Percentiles rank a stretch among this genome's conserved stretches.
Evolutionary conservation across 2,888 invertebrate species (phyloP).

Genomic region (Synergus itoensis): DNA sequence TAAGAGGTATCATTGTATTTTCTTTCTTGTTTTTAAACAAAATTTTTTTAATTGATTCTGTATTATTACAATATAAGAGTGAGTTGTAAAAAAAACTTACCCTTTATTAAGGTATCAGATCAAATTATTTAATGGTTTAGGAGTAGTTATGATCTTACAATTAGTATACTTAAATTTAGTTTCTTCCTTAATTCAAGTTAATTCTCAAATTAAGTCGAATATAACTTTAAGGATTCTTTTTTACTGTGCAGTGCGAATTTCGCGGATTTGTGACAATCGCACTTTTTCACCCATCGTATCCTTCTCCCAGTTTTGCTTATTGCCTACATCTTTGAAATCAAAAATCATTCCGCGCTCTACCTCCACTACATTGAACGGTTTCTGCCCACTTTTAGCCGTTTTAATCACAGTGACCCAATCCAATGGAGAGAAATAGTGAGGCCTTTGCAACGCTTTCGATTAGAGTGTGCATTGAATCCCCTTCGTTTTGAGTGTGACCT

Average conservation of each 20-base stretch:
- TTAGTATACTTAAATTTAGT: too few species aligned
- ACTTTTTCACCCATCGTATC: not conserved
- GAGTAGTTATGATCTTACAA: too few species aligned
- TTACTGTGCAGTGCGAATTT: constrained; percentile 34
- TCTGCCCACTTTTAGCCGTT: constrained; percentile 42
- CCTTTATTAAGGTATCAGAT: too few species aligned
- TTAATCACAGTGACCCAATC: constrained; percentile 46
- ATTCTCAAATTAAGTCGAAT: too few species aligned
- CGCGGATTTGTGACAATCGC: not conserved
- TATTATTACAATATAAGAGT: too few species aligned
- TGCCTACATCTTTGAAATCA: constrained; percentile 46
- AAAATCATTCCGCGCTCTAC: constrained; percentile 45
- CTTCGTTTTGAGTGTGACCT: constrained; percentile 61
- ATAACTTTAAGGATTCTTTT: too few species aligned
- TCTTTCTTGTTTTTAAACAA: too few species aligned
- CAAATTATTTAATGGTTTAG: too few species aligned
- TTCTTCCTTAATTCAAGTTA: too few species aligned
- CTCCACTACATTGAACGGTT: constrained; percentile 43
- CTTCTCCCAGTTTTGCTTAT: constrained; percentile 49
- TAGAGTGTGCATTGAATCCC: constrained; percentile 61
- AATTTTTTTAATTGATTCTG: too few species aligned
- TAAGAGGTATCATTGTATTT: too few species aligned
- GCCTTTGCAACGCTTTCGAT: constrained; percentile 50
- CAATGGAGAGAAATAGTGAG: constrained; percentile 47
- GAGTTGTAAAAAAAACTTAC: too few species aligned